phyloP scores from a whole-genome alignment of 2,113 vertebrate genomes.

The Hemicordylus capensis region DNA sequence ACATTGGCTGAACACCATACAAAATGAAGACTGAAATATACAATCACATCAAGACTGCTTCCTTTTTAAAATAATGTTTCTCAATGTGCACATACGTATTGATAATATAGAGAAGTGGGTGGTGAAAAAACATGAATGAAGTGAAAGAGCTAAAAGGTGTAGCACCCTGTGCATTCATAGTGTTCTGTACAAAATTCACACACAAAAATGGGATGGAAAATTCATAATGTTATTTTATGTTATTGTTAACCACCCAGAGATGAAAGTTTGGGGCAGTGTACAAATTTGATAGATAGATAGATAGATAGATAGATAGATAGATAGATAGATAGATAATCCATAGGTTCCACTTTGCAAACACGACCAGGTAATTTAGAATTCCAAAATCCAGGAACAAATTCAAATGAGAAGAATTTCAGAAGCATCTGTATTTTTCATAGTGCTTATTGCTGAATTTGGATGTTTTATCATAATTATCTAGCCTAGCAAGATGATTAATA shows the following conservation, averaged over 20 bases:
- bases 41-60: no score
- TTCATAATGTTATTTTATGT: no score
- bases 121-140: not conserved
- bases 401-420: not conserved
- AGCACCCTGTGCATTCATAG: not conserved
- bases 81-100: no score
- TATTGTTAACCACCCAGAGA: no score
- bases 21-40: no score
- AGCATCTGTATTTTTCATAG: not conserved
- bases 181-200: not conserved
- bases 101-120: not conserved
- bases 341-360: not conserved
- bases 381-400: not conserved
- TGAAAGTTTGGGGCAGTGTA: no score
- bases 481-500: not conserved
- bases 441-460: not conserved
- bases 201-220: not conserved
- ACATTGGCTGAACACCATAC: no score
- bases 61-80: no score
- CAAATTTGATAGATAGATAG: no score
- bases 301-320: no score
- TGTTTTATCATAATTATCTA: not conserved
- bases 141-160: not conserved
- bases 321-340: no score
- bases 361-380: not conserved